Evolutionary conservation across 2,888 invertebrate species (phyloP), one percentile per base, ranked within the genome.

Genomic region (Micropterix aruncella): DNA sequence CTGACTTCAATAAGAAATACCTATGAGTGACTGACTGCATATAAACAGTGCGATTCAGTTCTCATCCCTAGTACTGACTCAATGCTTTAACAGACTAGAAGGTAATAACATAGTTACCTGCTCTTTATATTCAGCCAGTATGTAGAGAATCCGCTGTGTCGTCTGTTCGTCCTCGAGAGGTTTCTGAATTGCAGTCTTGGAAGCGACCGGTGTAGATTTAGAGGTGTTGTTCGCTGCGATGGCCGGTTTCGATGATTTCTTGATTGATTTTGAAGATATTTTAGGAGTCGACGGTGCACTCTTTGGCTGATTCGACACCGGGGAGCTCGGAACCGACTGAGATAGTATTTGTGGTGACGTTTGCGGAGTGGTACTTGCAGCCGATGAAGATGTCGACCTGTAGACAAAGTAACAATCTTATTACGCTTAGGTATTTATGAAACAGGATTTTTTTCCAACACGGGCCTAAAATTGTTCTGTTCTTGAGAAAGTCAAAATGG

Each of bases 151-250:
- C 51, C 85, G 70, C 56, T 85, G 84, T 0, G 84, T 83, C 0
- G 86, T 86, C 57, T 84, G 83, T 56, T 85, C 85, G 54, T 86
- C 86, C 65, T 86, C 86, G 50, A 83, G 76, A 2, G 84, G 83
- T 57, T 86, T 86, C 52, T 83, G 83, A 47, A 64, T 55, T 1
- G 69, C 63, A 1, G 70, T 60, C 52, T 71, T 71, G 2, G 70
- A 62, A 2, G 82, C 77, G 19, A 81, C 73, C 2, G 79, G 75
- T 19, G 79, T 77, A 2, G 80, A 62, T 60, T 81, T 80, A 16
- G 80, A 64, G 2, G 79, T 66, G 48, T 70, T 74, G 1, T 74
- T 73, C 2, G 74, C 69, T 0, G 75, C 68, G 16, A 66, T 65
- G 43, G 79, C 73, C 1, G 76, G 71, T 56, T 75, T 75, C 1